These are phyloP conservation scores for Parus major DNA, from an alignment of 2,113 vertebrate species.

Conservation along the genomic window DNA sequence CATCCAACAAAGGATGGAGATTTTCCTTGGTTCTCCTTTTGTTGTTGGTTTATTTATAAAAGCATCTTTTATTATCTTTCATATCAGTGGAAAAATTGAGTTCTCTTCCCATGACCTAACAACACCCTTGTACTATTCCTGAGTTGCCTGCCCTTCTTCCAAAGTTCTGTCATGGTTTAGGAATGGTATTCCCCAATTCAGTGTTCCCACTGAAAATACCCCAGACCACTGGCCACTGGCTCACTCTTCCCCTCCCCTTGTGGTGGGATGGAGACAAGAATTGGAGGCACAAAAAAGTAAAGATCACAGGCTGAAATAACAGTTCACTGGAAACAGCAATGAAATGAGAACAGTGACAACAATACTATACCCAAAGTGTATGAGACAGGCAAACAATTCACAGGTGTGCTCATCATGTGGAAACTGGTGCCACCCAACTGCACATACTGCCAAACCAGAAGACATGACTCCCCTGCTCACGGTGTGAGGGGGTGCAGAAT, in stretches of 20 bases:
- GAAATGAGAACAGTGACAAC: background rate
- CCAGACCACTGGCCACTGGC: background rate
- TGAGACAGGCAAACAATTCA: background rate
- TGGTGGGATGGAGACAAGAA: background rate
- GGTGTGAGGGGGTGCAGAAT: fast-evolving
- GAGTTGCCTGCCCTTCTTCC: background rate
- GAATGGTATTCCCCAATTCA: background rate
- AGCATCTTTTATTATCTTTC: background rate
- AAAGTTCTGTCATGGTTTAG: background rate
- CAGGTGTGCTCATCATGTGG: fast-evolving
- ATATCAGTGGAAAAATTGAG: background rate
- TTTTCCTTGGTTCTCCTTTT: background rate
- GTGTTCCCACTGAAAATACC: background rate
- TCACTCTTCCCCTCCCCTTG: background rate
- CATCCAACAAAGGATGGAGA: background rate
- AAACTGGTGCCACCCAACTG: background rate
- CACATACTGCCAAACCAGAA: background rate
- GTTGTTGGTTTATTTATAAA: background rate
- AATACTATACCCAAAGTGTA: background rate
- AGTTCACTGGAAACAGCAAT: background rate
- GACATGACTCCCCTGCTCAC: too few species aligned
- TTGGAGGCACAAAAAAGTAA: background rate
- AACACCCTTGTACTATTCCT: background rate
- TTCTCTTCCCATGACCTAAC: background rate
- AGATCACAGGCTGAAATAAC: background rate